Base-by-base conservation (phyloP, 2,888 invertebrate species). In the Leucoptera coffeella region DNA sequence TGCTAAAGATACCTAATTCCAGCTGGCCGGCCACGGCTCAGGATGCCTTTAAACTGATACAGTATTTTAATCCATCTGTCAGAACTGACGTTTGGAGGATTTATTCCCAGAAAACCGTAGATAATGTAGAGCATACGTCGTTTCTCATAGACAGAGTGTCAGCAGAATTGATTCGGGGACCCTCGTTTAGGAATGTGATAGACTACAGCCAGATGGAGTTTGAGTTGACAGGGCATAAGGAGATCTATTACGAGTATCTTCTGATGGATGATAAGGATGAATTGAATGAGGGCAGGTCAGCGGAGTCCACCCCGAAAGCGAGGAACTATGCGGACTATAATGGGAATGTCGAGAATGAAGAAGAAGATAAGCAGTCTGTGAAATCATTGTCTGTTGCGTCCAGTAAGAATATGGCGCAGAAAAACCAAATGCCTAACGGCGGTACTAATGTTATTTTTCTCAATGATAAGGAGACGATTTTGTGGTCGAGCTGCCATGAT, bases 161-260 rank as follows among this genome's bases (percentile, higher is more conserved):
- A 0, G 58, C 57, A 1, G 65, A 67, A 38, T 51, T 64, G 1
- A 54, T 67, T 22, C 44, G 67, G 1, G 64, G 65, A 0, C 53
- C 53, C 0, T 36, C 47, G 1, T 65, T 65, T 28, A 62, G 61
- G 37, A 67, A 67, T 32, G 46, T 64, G 0, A 56, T 67, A 15
- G 64, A 67, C 34, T 65, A 65, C 25, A 41, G 42, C 7, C 56
- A 56, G 31, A 65, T 64, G 46, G 61, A 64, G 9, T 65, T 67
- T 32, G 64, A 65, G 30, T 20, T 65, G n/a, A 53, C 48, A 6
- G 64, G 59, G 1, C 60, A 51, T 22, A 54, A 50, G 0, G 64
- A 65, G 33, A 59, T 65, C 21, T 67, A 67, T 35, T 59, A 55
- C 23, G 60, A 64, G 34, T 53, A 50, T 24, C 40, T 60, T 3